These are phyloP conservation scores for Sphecodes monilicornis DNA, from an alignment of 2,888 invertebrate genomes.

Conservation along the genomic window DNA sequence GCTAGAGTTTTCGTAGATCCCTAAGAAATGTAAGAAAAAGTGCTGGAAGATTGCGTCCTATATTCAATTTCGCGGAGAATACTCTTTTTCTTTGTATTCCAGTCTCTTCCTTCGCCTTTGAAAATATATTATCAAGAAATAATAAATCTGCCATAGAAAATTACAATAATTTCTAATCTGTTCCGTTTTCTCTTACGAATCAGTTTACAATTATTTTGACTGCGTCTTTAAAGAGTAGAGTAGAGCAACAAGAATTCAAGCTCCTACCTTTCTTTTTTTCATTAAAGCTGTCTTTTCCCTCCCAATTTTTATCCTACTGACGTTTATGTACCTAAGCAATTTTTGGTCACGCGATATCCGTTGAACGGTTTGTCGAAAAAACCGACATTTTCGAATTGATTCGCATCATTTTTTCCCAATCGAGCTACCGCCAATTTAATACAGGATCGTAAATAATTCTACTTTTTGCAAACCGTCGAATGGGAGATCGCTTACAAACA, in stretches of 20 bases:
- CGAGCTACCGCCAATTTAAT: constrained; percentile 42
- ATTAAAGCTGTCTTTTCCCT: not conserved
- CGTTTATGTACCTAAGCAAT: not conserved
- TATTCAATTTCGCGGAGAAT: not conserved
- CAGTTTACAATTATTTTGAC: not conserved
- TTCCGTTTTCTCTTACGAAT: not conserved
- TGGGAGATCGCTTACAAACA: constrained; percentile 23
- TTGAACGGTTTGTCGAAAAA: not conserved
- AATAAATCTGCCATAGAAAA: not conserved
- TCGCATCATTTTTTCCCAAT: constrained; percentile 3
- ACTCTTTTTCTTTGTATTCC: not conserved
- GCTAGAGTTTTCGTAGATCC: not conserved
- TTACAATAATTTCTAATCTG: no score
- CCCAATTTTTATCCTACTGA: not conserved
- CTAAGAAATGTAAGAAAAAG: not conserved
- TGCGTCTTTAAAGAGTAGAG: not conserved
- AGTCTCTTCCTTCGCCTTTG: no score
- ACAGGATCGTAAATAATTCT: constrained; percentile 46
- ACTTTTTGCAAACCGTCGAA: constrained; percentile 23
- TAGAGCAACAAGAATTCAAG: not conserved
- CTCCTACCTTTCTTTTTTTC: not conserved
- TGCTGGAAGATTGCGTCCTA: not conserved
- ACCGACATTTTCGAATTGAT: not conserved
- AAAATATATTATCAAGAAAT: no score
- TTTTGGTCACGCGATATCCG: not conserved